Evolutionary conservation across 2,888 invertebrate genomes (phyloP).

Genomic region (Agrochola macilenta): DNA sequence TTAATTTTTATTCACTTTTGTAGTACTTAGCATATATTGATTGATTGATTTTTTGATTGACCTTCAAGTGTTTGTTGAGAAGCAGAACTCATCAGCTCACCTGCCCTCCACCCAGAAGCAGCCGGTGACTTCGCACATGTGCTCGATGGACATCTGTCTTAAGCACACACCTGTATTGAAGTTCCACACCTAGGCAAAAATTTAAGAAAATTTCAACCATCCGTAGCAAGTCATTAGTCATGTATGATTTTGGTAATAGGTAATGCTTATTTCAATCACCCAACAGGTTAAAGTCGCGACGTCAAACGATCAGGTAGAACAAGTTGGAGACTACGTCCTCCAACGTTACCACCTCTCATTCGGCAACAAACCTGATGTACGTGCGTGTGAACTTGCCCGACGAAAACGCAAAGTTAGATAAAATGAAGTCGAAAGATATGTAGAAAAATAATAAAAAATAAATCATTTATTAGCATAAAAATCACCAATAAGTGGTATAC

Average conservation of each 20-base stretch:
- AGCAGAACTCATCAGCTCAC: slow-evolving; percentile 70
- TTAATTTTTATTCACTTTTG: not conserved
- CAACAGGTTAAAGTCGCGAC: not conserved
- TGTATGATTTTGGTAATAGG: too few species aligned
- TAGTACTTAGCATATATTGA: not conserved
- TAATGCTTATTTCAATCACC: too few species aligned
- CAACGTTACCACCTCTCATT: not conserved
- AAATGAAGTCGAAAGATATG: not conserved
- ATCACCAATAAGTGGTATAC: too few species aligned
- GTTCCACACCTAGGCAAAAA: slow-evolving; percentile 92
- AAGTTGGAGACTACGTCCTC: not conserved
- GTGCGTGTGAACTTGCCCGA: not conserved
- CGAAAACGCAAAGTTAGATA: not conserved
- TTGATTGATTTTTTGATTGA: too few species aligned
- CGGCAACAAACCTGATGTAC: not conserved
- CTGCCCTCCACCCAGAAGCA: slow-evolving; percentile 91
- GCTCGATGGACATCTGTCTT: slow-evolving; percentile 92
- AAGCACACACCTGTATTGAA: slow-evolving; percentile 95
- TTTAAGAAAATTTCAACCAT: not conserved
- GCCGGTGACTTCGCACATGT: slow-evolving; percentile 90
- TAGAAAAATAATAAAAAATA: too few species aligned
- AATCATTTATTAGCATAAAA: too few species aligned
- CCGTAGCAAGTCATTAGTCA: not conserved
- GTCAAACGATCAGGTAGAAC: not conserved
- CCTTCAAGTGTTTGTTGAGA: too few species aligned